Evolutionary conservation across 2,888 invertebrate species (phyloP).

Genomic region (Stenchaetothrips biformis): DNA sequence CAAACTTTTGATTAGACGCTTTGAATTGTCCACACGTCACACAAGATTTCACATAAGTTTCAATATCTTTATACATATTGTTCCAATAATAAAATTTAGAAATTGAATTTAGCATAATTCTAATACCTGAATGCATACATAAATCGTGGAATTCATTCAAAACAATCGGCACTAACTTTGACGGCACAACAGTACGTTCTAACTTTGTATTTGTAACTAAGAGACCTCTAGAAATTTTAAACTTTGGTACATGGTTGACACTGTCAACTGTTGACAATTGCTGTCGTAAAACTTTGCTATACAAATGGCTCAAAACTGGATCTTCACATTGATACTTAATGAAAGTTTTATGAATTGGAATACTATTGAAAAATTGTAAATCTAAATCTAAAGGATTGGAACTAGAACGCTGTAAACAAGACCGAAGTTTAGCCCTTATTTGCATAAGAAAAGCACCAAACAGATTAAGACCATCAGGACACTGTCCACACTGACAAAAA

Average conservation of each 20-base stretch:
- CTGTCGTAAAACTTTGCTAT: too few species aligned
- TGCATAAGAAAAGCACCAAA: too few species aligned
- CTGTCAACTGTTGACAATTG: too few species aligned
- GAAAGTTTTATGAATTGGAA: too few species aligned
- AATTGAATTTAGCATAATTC: background rate
- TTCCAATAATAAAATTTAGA: background rate
- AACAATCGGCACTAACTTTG: background rate
- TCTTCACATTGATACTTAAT: too few species aligned
- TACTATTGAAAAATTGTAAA: too few species aligned
- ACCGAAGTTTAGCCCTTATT: too few species aligned
- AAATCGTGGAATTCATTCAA: background rate
- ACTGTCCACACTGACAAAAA: too few species aligned
- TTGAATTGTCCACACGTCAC: background rate
- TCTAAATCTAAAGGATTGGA: too few species aligned
- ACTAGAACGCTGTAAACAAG: too few species aligned
- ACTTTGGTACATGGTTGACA: background rate
- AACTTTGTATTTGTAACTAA: background rate
- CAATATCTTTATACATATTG: background rate
- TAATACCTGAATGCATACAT: background rate
- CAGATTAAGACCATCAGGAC: too few species aligned
- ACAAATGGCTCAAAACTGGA: too few species aligned
- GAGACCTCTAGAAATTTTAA: background rate
- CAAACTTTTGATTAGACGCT: background rate
- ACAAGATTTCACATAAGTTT: background rate
- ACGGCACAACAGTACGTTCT: background rate